phyloP scores from a whole-genome alignment of 2,113 vertebrate genomes.

The Rhagologus leucostigma region DNA sequence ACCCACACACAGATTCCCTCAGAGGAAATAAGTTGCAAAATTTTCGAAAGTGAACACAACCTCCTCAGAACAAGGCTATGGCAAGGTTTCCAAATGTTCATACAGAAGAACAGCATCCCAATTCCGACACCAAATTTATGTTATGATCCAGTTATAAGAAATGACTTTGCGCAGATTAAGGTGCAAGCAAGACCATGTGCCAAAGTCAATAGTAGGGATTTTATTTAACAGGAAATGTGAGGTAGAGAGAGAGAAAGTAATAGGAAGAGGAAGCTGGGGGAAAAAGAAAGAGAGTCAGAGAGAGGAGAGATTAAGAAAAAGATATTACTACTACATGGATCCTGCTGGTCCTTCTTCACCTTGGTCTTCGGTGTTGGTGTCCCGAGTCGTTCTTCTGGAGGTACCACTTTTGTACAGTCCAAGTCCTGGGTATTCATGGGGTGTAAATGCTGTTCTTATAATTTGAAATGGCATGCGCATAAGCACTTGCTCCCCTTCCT shows the following conservation, averaged over 20 bases:
- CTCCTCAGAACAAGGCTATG: not conserved
- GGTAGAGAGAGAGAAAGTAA: not conserved
- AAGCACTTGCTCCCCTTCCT: not conserved
- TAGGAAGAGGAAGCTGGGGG: not conserved
- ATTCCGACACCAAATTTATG: not conserved
- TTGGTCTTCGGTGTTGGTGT: not conserved
- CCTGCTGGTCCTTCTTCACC: not conserved
- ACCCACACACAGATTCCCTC: no score
- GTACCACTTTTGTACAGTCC: not conserved
- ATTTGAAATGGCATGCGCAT: not conserved
- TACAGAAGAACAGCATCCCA: not conserved
- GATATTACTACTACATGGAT: not conserved
- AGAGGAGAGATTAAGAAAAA: not conserved
- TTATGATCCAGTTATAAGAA: not conserved
- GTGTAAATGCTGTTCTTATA: not conserved
- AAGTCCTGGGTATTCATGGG: not conserved
- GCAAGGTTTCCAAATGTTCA: not conserved
- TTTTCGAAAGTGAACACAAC: not conserved
- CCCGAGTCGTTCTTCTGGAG: not conserved
- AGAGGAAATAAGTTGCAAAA: rapidly evolving
- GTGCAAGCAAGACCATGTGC: not conserved
- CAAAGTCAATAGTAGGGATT: not conserved
- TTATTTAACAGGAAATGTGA: not conserved
- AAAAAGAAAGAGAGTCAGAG: not conserved
- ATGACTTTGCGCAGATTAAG: not conserved